Evolutionary conservation across 2,888 invertebrate species (phyloP).

Genomic region (Drosophila sordidula): DNA sequence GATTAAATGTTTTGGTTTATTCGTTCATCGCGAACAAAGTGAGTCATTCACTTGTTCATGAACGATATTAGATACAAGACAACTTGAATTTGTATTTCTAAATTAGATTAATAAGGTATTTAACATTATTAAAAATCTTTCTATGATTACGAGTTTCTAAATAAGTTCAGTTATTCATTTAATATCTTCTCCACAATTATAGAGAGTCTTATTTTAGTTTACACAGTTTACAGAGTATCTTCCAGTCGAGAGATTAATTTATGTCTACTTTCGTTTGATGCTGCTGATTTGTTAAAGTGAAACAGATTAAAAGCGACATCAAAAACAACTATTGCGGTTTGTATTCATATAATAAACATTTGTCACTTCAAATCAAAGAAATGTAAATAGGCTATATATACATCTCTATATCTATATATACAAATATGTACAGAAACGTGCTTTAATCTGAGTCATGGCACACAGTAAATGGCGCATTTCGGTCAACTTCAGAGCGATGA

Average conservation of each 20-base stretch:
- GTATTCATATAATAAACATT: conserved; percentile 26
- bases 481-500: not conserved
- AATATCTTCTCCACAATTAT: too few species aligned
- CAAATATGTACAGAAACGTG: not conserved
- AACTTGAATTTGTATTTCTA: too few species aligned
- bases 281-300: conserved; percentile 6
- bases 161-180: too few species aligned
- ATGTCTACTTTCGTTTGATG: not conserved
- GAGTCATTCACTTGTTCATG: too few species aligned
- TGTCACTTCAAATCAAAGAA: conserved; percentile 15
- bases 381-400: not conserved
- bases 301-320: conserved; percentile 25
- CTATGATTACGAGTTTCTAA: too few species aligned
- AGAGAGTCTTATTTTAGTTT: too few species aligned
- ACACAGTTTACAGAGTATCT: not conserved
- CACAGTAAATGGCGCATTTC: not conserved
- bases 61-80: too few species aligned
- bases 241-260: not conserved
- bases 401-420: not conserved
- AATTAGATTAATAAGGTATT: too few species aligned
- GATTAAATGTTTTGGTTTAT: too few species aligned
- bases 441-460: conserved; percentile 5
- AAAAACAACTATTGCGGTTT: conserved; percentile 13
- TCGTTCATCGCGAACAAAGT: too few species aligned
- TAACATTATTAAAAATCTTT: too few species aligned